phyloP scores from a whole-genome alignment of 1,140 invertebrate species.

The Akabosia matsudoensis region DNA sequence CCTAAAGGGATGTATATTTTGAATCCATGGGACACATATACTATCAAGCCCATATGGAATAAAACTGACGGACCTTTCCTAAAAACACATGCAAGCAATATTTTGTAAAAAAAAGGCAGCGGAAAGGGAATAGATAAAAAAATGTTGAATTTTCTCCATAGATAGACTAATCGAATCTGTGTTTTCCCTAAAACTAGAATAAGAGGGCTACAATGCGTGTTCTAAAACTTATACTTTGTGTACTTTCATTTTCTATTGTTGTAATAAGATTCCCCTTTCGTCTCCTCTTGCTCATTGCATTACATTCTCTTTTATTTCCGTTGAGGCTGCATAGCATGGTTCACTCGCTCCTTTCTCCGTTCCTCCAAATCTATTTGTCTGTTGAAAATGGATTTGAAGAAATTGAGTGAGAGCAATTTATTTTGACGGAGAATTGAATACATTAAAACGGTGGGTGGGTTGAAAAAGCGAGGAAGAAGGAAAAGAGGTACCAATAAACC shows the following conservation, averaged over 20 bases:
- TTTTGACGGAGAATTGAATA: slow-evolving; percentile 46
- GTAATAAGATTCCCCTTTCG: slow-evolving; percentile 18
- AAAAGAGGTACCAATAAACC: not conserved
- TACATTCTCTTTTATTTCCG: too few relatives aligned
- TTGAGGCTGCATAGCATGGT: too few relatives aligned
- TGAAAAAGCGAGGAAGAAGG: slow-evolving; percentile 14
- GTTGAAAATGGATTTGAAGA: slow-evolving; percentile 37
- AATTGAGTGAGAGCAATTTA: slow-evolving; percentile 47
- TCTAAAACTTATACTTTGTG: too few relatives aligned
- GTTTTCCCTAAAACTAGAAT: too few relatives aligned
- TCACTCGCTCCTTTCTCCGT: not conserved
- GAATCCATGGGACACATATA: not conserved
- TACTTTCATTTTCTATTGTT: not conserved
- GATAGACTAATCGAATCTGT: too few relatives aligned
- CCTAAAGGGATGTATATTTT: not conserved
- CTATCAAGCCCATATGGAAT: too few relatives aligned
- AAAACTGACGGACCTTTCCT: too few relatives aligned
- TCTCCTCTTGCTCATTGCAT: slow-evolving; percentile 22
- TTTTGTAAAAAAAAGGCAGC: not conserved
- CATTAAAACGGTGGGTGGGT: slow-evolving; percentile 38
- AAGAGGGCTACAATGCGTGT: too few relatives aligned
- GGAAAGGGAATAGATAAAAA: too few relatives aligned
- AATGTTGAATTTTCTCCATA: too few relatives aligned
- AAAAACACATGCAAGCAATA: not conserved
- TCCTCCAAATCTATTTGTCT: slow-evolving; percentile 22